These are phyloP conservation scores for Eupithecia subfuscata DNA, from an alignment of 2,888 invertebrate genomes.

Conservation along the genomic window DNA sequence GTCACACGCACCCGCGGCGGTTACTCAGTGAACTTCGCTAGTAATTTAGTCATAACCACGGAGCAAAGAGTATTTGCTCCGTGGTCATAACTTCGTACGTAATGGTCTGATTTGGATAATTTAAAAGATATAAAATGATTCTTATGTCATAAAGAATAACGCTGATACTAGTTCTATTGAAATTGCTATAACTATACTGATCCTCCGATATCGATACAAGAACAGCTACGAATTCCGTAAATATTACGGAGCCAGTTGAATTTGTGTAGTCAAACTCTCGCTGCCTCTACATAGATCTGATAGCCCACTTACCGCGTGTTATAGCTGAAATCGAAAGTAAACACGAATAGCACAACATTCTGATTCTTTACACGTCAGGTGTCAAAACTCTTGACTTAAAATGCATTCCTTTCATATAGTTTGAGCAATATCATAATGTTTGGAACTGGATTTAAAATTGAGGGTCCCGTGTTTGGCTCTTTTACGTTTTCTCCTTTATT, in stretches of 20 bases:
- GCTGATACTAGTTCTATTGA: too few relatives aligned
- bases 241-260: neutral
- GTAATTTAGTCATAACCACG: too few relatives aligned
- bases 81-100: too few relatives aligned
- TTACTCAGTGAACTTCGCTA: too few relatives aligned
- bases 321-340: slow-evolving; percentile 51
- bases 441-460: neutral
- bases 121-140: too few relatives aligned
- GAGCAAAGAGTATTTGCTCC: too few relatives aligned
- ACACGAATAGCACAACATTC: slow-evolving; percentile 44
- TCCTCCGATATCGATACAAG: neutral
- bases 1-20: too few relatives aligned
- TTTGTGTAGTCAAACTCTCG: neutral
- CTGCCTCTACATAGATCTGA: slow-evolving; percentile 20
- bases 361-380: slow-evolving; percentile 52
- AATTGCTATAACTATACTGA: too few relatives aligned
- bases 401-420: slow-evolving; percentile 43
- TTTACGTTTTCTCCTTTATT: neutral
- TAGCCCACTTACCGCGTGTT: slow-evolving; percentile 27
- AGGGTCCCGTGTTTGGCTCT: neutral
- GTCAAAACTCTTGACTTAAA: slow-evolving; percentile 52
- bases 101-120: too few relatives aligned
- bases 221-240: neutral
- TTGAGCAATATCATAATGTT: slow-evolving; percentile 14
- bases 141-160: too few relatives aligned